Percentiles rank a stretch among this genome's conserved stretches.
Conservation (phyloP, 2,797 vertebrate species). For the Falco naumanni region DNA sequence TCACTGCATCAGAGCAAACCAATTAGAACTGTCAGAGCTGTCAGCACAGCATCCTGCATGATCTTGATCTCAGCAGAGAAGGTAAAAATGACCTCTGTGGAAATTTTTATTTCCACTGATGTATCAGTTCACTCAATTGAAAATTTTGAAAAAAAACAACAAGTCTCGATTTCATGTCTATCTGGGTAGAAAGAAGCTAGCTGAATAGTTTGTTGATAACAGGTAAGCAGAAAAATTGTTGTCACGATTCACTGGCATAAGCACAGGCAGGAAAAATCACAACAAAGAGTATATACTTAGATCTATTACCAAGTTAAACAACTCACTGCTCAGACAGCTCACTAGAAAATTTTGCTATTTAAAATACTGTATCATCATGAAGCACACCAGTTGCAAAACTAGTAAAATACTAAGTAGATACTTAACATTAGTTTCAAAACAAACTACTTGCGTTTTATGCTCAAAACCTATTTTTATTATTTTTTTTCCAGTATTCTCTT, state of each 20-base stretch:
- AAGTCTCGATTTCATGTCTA: not conserved
- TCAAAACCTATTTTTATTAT: not conserved
- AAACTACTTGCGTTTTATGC: not conserved
- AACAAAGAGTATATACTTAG: not conserved
- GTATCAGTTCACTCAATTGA: not conserved
- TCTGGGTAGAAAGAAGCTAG: not conserved
- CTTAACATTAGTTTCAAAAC: not conserved
- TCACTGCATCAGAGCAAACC: not conserved
- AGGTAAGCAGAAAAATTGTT: constrained; percentile 22
- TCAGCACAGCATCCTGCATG: not conserved
- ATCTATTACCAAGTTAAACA: not conserved
- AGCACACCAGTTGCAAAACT: not conserved
- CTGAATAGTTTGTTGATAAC: constrained; percentile 19
- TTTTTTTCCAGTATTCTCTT: not conserved
- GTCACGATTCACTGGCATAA: not conserved
- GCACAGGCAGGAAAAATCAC: not conserved
- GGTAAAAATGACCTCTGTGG: not conserved
- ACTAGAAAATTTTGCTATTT: constrained; percentile 38
- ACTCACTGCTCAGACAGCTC: constrained; percentile 19
- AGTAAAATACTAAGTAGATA: not conserved
- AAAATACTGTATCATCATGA: not conserved
- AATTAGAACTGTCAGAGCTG: not conserved
- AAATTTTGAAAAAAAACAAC: not conserved
- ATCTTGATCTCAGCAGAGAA: not conserved
- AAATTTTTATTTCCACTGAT: not conserved